A percentile compares a stretch with the other conserved stretches of the same genome.
phyloP scores from a whole-genome alignment of 2,113 vertebrate species.

The Phalacrocorax pelagicus region DNA sequence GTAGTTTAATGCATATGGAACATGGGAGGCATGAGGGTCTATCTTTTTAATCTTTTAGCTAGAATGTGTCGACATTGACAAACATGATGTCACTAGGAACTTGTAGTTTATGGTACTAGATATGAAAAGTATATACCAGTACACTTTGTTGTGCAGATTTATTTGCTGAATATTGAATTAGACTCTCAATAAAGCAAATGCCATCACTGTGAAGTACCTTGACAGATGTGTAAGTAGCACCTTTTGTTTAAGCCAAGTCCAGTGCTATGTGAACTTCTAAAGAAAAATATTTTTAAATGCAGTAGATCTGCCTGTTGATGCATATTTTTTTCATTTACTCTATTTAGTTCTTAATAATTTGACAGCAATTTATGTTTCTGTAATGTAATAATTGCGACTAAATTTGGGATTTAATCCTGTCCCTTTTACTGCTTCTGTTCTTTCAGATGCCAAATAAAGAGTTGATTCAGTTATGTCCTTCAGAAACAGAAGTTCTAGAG shows the following conservation, averaged over 20 bases:
- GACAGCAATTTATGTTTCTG: not conserved
- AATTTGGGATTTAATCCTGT: not conserved
- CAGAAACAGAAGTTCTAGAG: slow-evolving; percentile 76
- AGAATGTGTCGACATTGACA: not conserved
- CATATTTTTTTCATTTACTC: not conserved
- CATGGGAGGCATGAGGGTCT: not conserved
- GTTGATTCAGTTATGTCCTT: slow-evolving; percentile 70
- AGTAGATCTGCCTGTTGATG: not conserved
- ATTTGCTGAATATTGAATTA: not conserved
- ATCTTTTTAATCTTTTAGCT: not conserved
- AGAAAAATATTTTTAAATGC: not conserved
- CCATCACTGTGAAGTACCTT: not conserved
- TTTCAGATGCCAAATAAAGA: slow-evolving; percentile 84
- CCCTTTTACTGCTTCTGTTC: not conserved
- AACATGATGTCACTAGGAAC: not conserved
- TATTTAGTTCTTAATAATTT: not conserved
- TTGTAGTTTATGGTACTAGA: not conserved
- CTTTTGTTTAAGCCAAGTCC: not conserved
- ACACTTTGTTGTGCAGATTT: not conserved
- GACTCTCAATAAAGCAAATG: not conserved
- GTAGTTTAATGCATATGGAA: not conserved
- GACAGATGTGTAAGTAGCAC: not conserved
- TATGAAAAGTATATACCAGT: not conserved
- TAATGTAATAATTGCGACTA: not conserved
- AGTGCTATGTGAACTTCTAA: not conserved